phyloP scores from a whole-genome alignment of 2,113 vertebrate genomes.

The Fulica atra region DNA sequence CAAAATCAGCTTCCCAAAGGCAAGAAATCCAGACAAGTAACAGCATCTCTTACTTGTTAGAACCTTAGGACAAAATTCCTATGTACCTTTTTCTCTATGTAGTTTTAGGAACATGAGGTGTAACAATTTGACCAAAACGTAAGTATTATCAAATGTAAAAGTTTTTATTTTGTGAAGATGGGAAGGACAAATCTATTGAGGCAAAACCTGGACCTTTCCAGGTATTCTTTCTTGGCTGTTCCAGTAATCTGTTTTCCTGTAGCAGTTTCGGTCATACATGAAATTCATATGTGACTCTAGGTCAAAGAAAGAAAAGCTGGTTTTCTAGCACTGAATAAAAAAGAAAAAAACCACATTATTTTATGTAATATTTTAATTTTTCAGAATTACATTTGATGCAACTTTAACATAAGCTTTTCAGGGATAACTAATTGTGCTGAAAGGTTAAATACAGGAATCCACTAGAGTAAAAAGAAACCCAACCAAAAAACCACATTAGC shows the following conservation, averaged over 20 bases:
- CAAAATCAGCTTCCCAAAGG: neutral
- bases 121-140: neutral
- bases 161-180: neutral
- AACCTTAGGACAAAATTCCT: neutral
- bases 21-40: neutral
- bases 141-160: neutral
- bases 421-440: neutral
- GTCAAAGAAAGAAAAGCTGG: neutral
- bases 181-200: neutral
- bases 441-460: neutral
- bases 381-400: neutral
- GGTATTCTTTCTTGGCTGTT: neutral
- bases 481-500: no score
- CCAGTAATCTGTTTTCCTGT: neutral
- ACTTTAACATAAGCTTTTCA: neutral
- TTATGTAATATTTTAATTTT: neutral
- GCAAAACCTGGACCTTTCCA: neutral
- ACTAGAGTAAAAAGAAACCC: neutral
- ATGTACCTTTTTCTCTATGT: fast-evolving
- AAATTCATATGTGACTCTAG: neutral
- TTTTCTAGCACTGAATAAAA: neutral
- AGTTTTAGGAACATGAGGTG: neutral
- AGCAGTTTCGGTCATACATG: neutral
- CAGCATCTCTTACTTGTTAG: neutral
- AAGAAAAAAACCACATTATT: neutral